phyloP scores from a whole-genome alignment of 2,888 invertebrate species.

The Agrilus mali region DNA sequence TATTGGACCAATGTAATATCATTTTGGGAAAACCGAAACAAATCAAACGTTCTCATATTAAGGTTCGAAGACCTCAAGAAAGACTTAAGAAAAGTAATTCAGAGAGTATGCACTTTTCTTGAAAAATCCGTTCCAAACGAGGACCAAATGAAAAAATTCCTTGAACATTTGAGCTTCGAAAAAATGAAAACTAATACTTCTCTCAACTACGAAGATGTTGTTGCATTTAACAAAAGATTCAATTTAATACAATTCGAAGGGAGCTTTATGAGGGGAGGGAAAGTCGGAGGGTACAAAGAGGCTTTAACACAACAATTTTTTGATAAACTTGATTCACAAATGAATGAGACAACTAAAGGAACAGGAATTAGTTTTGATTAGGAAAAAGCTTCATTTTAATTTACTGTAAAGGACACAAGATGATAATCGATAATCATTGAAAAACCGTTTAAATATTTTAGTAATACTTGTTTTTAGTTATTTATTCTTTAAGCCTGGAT shows the following conservation, averaged over 20 bases:
- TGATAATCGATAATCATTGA: too few species aligned
- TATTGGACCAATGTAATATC: conserved; percentile 30
- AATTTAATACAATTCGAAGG: conserved; percentile 27
- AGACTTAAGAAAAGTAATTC: conserved; percentile 38
- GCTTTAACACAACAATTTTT: conserved; percentile 61
- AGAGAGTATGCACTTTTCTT: conserved; percentile 31
- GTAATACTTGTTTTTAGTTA: too few species aligned
- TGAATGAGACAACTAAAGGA: conserved; percentile 43
- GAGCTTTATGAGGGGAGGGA: conserved; percentile 37
- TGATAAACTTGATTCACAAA: conserved; percentile 60
- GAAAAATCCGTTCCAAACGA: conserved; percentile 24
- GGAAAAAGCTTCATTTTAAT: too few species aligned
- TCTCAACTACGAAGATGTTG: conserved; percentile 15
- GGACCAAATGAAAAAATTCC: conserved; percentile 28
- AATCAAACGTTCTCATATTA: conserved; percentile 61
- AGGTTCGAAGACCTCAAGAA: conserved; percentile 74
- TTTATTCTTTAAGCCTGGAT: too few species aligned
- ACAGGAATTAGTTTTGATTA: conserved; percentile 32
- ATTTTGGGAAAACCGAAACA: conserved; percentile 58
- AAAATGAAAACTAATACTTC: conserved; percentile 36
- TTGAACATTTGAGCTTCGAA: conserved; percentile 36
- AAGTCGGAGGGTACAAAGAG: conserved; percentile 30
- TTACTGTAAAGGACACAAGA: too few species aligned
- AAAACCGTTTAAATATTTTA: too few species aligned
- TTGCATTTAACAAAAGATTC: conserved; percentile 25